Evolutionary conservation across 2,113 vertebrate species (phyloP).

Genomic region (Hyperoodon ampullatus): DNA sequence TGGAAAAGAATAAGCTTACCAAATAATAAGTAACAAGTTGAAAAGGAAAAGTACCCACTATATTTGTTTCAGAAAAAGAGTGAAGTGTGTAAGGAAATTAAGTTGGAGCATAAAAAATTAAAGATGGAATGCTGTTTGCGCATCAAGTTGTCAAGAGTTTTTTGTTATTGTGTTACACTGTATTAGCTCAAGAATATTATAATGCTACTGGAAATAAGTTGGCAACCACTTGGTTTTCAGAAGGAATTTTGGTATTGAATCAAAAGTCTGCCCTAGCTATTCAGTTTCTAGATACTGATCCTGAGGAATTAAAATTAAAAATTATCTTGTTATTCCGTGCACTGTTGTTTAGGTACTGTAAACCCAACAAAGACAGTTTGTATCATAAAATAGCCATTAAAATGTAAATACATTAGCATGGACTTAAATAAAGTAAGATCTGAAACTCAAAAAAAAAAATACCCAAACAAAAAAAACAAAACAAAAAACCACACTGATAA

Average conservation of each 20-base stretch:
- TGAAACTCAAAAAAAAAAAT: background rate
- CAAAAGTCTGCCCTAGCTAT: background rate
- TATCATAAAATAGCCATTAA: background rate
- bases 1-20: background rate
- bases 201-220: background rate
- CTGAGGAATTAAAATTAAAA: background rate
- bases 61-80: too few relatives aligned
- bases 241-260: background rate
- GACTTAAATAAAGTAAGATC: slow-evolving; percentile 39
- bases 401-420: slow-evolving; percentile 30
- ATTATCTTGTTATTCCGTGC: background rate
- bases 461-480: background rate
- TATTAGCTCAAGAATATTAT: background rate
- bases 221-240: background rate
- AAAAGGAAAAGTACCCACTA: too few relatives aligned
- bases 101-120: background rate
- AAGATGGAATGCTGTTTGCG: background rate
- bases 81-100: background rate
- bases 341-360: background rate
- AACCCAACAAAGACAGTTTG: background rate
- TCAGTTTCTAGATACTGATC: background rate
- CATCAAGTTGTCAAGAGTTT: background rate
- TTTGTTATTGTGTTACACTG: background rate
- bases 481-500: background rate
- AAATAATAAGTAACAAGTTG: background rate